Percentiles rank a stretch among this genome's conserved stretches.
These are phyloP conservation scores for Drosophila nr. fundita DNA, from an alignment of 2,888 invertebrate species.

Conservation along the genomic window DNA sequence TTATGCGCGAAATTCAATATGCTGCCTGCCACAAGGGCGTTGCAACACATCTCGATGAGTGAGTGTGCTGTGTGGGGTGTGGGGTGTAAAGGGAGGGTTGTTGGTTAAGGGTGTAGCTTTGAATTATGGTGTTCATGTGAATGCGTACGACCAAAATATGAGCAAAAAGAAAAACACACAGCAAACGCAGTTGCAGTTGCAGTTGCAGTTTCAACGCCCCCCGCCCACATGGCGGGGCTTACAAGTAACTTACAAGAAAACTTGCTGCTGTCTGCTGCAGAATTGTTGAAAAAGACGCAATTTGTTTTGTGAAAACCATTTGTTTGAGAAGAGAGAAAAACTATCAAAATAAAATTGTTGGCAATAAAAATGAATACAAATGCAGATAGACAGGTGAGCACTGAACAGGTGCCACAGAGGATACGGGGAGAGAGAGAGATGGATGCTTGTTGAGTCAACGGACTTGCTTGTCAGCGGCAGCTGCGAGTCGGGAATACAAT, in stretches of 20 bases:
- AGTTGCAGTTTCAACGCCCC: slow-evolving; percentile 26
- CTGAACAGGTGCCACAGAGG: slow-evolving; percentile 6
- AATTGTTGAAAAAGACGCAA: slow-evolving; percentile 68
- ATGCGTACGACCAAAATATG: slow-evolving; percentile 70
- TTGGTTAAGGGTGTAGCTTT: not conserved
- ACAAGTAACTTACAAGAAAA: not conserved
- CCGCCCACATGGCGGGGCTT: not conserved
- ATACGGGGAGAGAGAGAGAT: not conserved
- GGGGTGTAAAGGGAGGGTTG: not conserved
- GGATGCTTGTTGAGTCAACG: slow-evolving; percentile 22
- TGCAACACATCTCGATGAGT: slow-evolving; percentile 11
- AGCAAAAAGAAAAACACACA: slow-evolving; percentile 41
- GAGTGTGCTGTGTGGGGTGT: not conserved
- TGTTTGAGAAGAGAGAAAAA: slow-evolving; percentile 63
- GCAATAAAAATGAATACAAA: slow-evolving; percentile 77
- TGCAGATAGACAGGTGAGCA: slow-evolving; percentile 67
- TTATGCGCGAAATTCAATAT: slow-evolving; percentile 75
- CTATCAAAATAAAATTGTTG: slow-evolving; percentile 77
- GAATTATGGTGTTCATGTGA: slow-evolving; percentile 30
- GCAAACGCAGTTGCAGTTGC: slow-evolving; percentile 48
- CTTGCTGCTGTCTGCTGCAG: slow-evolving; percentile 6
- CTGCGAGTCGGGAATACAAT: slow-evolving; percentile 18
- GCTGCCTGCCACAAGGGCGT: slow-evolving; percentile 53
- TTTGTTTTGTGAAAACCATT: slow-evolving; percentile 78
- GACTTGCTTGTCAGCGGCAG: slow-evolving; percentile 40